Percentiles rank a stretch among this genome's conserved stretches.
phyloP scores from a whole-genome alignment of 1,140 invertebrate genomes.

The Drosophila kikkawai region DNA sequence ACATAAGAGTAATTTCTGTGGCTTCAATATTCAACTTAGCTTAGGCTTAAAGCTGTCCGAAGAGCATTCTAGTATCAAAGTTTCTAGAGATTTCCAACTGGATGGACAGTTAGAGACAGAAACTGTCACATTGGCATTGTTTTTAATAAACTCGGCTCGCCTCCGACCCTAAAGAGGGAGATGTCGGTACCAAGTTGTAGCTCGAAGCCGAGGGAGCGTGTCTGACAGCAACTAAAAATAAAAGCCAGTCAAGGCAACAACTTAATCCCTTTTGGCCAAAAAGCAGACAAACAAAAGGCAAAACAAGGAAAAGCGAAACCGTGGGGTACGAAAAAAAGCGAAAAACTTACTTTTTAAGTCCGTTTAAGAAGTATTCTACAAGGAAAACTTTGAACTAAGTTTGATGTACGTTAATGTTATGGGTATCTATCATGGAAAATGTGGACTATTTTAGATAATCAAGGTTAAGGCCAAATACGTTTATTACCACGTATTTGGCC shows the following conservation, averaged over 20 bases:
- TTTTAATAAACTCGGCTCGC: conserved; percentile 57
- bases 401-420: conserved; percentile 37
- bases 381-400: conserved; percentile 52
- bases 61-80: conserved; percentile 5
- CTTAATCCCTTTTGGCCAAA: conserved; percentile 70
- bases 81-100: conserved; percentile 30
- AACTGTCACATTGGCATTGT: conserved; percentile 59
- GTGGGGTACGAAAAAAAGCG: not conserved
- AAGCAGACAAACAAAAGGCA: conserved; percentile 37
- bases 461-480: not conserved
- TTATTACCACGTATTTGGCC: too few species aligned
- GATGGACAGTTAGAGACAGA: conserved; percentile 44
- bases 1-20: not conserved
- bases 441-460: not conserved
- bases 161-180: not conserved
- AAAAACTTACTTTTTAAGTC: conserved; percentile 71
- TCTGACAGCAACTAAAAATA: conserved; percentile 59
- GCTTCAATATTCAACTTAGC: conserved; percentile 7
- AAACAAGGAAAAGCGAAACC: conserved; percentile 19
- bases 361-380: conserved; percentile 64
- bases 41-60: conserved; percentile 26
- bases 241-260: conserved; percentile 67
- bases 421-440: not conserved
- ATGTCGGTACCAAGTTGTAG: conserved; percentile 1
- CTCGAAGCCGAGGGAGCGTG: conserved; percentile 24